Base-by-base conservation (phyloP, 1,140 invertebrate genomes). In the Carposina sasakii region DNA sequence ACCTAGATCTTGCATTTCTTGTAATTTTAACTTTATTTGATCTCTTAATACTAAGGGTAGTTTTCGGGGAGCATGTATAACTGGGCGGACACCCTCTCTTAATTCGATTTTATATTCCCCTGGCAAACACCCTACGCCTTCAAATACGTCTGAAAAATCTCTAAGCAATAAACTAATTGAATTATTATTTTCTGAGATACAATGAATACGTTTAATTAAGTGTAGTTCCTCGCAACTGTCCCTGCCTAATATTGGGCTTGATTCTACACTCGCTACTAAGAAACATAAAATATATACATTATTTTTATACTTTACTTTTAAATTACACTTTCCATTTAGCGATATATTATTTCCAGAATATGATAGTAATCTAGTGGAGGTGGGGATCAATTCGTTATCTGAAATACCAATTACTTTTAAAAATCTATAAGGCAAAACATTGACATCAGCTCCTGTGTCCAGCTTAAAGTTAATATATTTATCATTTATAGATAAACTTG, bases 391-490 rank as follows among this genome's bases (percentile, higher is more conserved):
- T 5, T 41, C 28, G 10, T 22, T n/a, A 26, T 40, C 24, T 33
- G 13, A 19, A 20, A 48, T 15, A 21, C 22, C 22, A 21, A 48
- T 30, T 3, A 6, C 3, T 3, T 5, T 15, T 41, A 48, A 17
- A 28, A 19, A 31, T 13, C 31, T 28, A 3, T 15, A 12, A 2
- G 36, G 47, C 26, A 48, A 41, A 34, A 41, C 47, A 26, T 48
- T 48, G 6, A 48, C 46, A 12, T 39, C 36, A 2, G 46, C 46
- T 34, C 44, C 44, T 15, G 44, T 34, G 13, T 46, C 44, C n/a
- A 46, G 15, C 15, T 46, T 46, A 19, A 48, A 48, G 26, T 6
- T 10, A 15, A 48, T 37, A 12, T 3, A 0, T 8, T 4, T 12
- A 28, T 20, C 16, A 19, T 24, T 37, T 22, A 48, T 26, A n/a